phyloP scores from a whole-genome alignment of 2,797 vertebrate genomes.

The Numenius phaeopus region DNA sequence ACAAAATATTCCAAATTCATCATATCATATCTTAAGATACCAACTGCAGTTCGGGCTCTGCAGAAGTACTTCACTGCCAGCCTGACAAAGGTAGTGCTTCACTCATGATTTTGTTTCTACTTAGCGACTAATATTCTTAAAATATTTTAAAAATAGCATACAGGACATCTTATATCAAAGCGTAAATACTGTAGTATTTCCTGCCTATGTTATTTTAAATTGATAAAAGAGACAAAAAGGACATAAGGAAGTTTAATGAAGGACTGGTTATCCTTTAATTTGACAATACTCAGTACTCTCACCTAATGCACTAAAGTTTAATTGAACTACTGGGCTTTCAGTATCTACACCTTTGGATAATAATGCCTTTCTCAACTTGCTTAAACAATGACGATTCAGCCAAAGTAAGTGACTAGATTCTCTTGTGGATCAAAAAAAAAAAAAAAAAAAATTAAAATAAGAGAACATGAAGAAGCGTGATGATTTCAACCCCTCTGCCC shows the following conservation, averaged over 20 bases:
- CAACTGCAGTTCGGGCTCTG: neutral
- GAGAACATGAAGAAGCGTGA: neutral
- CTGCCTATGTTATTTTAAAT: neutral
- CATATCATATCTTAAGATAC: neutral
- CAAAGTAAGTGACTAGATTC: neutral
- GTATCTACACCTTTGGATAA: neutral
- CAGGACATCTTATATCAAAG: neutral
- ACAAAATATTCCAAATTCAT: neutral
- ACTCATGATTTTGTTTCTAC: neutral
- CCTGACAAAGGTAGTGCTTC: neutral
- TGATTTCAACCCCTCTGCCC: neutral
- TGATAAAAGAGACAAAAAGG: neutral
- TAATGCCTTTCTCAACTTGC: neutral
- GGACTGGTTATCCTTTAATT: neutral
- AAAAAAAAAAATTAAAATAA: neutral
- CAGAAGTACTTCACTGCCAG: neutral
- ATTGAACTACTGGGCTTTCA: neutral
- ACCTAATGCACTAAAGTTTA: neutral
- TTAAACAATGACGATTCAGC: neutral
- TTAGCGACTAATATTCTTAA: neutral
- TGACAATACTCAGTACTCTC: neutral
- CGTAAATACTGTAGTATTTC: neutral
- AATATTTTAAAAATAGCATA: neutral
- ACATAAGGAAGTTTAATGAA: neutral
- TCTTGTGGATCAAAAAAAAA: neutral